A percentile compares a stretch with the other conserved stretches of the same genome.
Conservation (phyloP, 2,113 vertebrate species). For the Apodemus speciosus region DNA sequence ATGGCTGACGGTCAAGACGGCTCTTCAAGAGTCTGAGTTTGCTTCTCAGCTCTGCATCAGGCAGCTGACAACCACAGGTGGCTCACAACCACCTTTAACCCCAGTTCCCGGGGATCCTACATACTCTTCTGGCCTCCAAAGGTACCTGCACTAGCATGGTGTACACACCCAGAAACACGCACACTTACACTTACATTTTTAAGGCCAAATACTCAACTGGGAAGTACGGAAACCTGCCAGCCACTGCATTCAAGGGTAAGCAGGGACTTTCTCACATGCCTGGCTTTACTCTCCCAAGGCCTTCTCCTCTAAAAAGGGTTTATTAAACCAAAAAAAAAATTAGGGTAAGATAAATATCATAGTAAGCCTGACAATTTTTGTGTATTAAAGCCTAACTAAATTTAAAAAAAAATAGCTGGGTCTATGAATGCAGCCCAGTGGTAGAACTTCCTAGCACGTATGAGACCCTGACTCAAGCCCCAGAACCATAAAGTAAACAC, state of each 20-base stretch:
- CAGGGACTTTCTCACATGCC: background rate
- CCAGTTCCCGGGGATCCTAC: background rate
- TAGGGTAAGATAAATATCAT: background rate
- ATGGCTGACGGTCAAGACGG: background rate
- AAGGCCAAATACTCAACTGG: conserved; percentile 23
- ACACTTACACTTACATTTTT: background rate
- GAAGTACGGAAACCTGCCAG: background rate
- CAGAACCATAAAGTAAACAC: background rate
- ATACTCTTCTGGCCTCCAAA: background rate
- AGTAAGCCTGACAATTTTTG: conserved; percentile 32
- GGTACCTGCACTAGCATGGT: background rate
- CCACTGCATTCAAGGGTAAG: background rate
- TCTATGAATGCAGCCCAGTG: background rate
- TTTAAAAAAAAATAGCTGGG: background rate
- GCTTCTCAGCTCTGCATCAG: background rate
- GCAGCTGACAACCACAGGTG: background rate
- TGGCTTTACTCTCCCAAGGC: background rate
- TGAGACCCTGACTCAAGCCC: background rate
- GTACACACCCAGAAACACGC: background rate
- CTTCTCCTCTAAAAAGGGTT: background rate
- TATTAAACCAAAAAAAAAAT: conserved; percentile 15
- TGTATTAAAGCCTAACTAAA: conserved; percentile 43
- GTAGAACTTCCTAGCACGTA: background rate
- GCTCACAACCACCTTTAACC: background rate
- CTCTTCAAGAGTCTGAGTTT: background rate